These are phyloP conservation scores for Alcedo quadribrachys DNA, from an alignment of 2,797 vertebrate genomes.

Conservation along the genomic window DNA sequence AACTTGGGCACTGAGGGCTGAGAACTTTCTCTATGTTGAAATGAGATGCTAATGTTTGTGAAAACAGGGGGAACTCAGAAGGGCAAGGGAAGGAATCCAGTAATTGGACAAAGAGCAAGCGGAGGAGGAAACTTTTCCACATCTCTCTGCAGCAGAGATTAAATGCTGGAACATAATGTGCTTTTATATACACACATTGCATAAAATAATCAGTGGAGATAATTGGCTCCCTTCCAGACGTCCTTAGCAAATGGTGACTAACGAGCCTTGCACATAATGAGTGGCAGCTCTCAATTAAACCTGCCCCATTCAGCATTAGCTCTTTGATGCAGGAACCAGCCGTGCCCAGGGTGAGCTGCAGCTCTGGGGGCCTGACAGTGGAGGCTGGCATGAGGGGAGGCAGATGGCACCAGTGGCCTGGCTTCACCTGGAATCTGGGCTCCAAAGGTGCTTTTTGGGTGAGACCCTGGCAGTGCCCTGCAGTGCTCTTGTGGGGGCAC, in stretches of 20 bases:
- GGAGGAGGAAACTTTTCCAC: not conserved
- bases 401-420: not conserved
- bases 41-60: not conserved
- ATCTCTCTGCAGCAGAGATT: not conserved
- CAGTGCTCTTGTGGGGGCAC: not conserved
- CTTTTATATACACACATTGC: not conserved
- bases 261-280: not conserved
- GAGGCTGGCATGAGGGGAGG: not conserved
- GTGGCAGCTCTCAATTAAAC: not conserved
- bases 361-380: not conserved
- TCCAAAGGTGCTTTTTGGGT: not conserved
- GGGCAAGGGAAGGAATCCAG: not conserved
- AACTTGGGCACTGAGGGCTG: not conserved
- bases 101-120: not conserved
- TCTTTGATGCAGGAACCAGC: not conserved
- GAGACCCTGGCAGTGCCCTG: too few relatives aligned
- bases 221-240: not conserved
- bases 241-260: not conserved
- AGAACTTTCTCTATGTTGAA: not conserved
- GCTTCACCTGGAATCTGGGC: not conserved
- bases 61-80: not conserved
- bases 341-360: not conserved
- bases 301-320: not conserved
- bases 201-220: not conserved
- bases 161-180: not conserved